Evolutionary conservation across 2,797 vertebrate genomes (phyloP).

Genomic region (Enteromius anoplus): DNA sequence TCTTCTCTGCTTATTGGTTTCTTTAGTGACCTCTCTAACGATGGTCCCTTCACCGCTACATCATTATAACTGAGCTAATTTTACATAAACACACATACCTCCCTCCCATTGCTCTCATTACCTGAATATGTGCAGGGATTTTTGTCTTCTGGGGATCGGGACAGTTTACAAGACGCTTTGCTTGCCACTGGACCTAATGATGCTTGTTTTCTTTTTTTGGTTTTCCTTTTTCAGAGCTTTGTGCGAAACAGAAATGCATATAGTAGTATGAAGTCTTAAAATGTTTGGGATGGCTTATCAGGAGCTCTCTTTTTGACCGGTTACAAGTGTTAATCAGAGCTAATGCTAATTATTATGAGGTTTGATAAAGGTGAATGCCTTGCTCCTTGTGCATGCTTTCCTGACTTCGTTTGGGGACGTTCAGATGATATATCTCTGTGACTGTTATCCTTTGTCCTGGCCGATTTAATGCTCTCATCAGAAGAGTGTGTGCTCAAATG

Average conservation of each 20-base stretch:
- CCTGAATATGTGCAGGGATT: slow-evolving; percentile 31
- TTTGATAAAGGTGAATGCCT: neutral
- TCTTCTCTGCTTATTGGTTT: slow-evolving; percentile 31
- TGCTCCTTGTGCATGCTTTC: neutral
- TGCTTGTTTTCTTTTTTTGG: slow-evolving; percentile 32
- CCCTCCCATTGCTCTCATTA: slow-evolving; percentile 45
- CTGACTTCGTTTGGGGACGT: neutral
- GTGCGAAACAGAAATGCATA: neutral
- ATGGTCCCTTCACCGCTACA: slow-evolving; percentile 30
- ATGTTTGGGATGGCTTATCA: neutral
- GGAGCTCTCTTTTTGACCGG: neutral
- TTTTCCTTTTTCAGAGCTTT: neutral
- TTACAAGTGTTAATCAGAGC: neutral
- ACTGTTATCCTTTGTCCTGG: neutral
- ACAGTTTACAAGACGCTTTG: slow-evolving; percentile 4
- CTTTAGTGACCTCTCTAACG: slow-evolving; percentile 34
- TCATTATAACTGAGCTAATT: slow-evolving; percentile 36
- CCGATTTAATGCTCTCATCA: neutral
- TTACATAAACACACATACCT: slow-evolving; percentile 20
- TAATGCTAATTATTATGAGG: neutral
- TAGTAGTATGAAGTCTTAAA: neutral
- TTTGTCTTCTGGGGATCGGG: slow-evolving; percentile 10
- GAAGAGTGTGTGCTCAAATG: slow-evolving; percentile 14
- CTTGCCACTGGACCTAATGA: slow-evolving; percentile 28
- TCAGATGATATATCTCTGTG: neutral